Conservation (phyloP, 2,797 vertebrate genomes). For the Sebastes ruberrimus region DNA sequence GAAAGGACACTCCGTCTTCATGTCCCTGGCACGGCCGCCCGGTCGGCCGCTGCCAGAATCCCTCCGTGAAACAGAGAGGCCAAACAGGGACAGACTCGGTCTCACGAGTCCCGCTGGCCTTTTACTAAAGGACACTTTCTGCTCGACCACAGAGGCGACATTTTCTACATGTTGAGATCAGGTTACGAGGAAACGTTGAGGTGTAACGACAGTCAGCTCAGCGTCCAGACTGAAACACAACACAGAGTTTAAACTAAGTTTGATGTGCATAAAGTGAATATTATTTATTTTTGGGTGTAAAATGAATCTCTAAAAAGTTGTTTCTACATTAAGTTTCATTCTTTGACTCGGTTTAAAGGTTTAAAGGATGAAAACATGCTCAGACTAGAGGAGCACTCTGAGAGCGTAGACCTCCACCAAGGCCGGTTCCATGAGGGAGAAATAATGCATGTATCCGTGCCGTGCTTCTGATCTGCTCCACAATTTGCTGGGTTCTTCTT, state of each 20-base stretch:
- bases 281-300: not conserved
- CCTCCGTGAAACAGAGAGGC: slow-evolving; percentile 47
- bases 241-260: not conserved
- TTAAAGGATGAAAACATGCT: not conserved
- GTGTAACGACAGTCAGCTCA: not conserved
- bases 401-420: too few species aligned
- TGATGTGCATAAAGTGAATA: not conserved
- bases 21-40: slow-evolving; percentile 51
- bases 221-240: too few species aligned
- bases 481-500: too few species aligned
- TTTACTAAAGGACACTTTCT: slow-evolving; percentile 53
- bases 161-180: slow-evolving; percentile 56
- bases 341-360: not conserved
- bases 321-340: not conserved
- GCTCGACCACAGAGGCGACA: slow-evolving; percentile 52
- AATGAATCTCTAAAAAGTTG: too few species aligned
- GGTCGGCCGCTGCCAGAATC: slow-evolving; percentile 52
- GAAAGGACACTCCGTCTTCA: slow-evolving; percentile 59
- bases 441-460: too few species aligned
- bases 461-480: too few species aligned
- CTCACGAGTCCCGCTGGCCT: slow-evolving; percentile 53
- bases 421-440: too few species aligned
- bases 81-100: slow-evolving; percentile 43
- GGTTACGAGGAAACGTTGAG: slow-evolving; percentile 26
- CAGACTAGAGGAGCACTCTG: too few species aligned